Base-by-base conservation (phyloP, 2,888 invertebrate species). In the Serrognathus titanus region DNA sequence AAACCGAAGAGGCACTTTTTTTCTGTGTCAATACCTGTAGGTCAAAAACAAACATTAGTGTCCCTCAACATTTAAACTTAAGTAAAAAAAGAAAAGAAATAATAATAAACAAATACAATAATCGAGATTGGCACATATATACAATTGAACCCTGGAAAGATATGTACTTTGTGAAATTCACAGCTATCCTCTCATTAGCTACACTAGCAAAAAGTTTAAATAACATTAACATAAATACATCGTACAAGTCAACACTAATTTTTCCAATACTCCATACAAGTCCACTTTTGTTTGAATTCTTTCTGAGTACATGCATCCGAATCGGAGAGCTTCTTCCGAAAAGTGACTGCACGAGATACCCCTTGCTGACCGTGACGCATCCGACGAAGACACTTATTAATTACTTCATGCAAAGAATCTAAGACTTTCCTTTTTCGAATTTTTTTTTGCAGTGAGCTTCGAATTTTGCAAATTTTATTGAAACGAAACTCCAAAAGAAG, bases 101-200 rank as follows among this genome's bases (percentile, higher is more conserved):
- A 62, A 53, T 60, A 63, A 58, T 61, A 70, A 69, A 69, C 68
- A 70, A 71, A 71, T 67, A 67, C 35, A 39, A 24, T 67, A 67
- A 63, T 69, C 69, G 73, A 71, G 69, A 75, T 77, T 78, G 78
- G 78, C 78, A 78, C 78, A 78, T 76, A 76, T 76, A 70, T 75
- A 75, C 75, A 71, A 72, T 75, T 72, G 74, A 73, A 79, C 78
- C 78, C 78, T 78, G 78, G 78, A 77, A 76, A 77, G 78, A 78
- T 78, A 77, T 78, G 78, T 77, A 74, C 73, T 70, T 74, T 47
- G 50, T 57, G 72, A 70, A 69, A 70, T 66, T 71, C 71, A 71
- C 70, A 70, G 71, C 69, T 67, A 71, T 69, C 67, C 68, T 71
- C 71, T 65, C 62, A 58, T 51, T 58, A 58, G 60, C 63, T 63